Percentiles rank a stretch among this genome's conserved stretches.
Conservation (phyloP, 64 coral and sea anemone species). For the Acropora tenuis region DNA sequence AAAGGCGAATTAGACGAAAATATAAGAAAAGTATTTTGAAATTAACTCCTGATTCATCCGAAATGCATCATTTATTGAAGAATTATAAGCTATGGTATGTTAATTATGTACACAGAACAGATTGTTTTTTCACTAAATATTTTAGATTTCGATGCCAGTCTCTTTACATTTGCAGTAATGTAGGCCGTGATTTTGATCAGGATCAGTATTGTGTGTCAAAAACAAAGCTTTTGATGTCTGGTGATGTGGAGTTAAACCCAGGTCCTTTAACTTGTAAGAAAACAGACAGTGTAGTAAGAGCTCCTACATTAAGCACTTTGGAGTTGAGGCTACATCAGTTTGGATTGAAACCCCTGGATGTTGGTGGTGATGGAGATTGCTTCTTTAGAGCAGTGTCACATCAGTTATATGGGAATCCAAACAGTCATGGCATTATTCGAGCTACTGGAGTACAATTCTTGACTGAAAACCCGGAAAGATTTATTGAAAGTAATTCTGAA, state of each 20-base stretch:
- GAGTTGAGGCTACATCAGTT: background rate
- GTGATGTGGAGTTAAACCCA: conserved; percentile 33
- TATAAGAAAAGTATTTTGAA: conserved; percentile 31
- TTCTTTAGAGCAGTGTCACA: background rate
- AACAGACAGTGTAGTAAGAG: conserved; percentile 3
- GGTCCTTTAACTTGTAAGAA: conserved; percentile 14
- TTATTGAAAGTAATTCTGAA: no score
- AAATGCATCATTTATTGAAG: conserved; percentile 28
- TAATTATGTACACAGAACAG: conserved; percentile 39
- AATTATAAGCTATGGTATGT: conserved; percentile 2
- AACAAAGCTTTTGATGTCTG: conserved; percentile 18
- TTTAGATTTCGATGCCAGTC: background rate
- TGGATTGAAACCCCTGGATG: conserved; percentile 56
- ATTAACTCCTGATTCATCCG: conserved; percentile 23
- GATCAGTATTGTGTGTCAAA: conserved; percentile 32
- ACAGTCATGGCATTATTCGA: background rate
- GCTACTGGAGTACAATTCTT: no score
- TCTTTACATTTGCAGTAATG: conserved; percentile 15
- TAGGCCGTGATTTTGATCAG: conserved; percentile 6
- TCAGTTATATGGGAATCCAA: no score
- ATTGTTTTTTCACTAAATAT: background rate
- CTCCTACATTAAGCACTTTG: conserved; percentile 21
- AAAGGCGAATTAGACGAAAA: conserved; percentile 18
- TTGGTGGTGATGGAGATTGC: conserved; percentile 66
- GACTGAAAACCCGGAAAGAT: conserved; percentile 42